These are phyloP conservation scores for Limnephilus rhombicus DNA, from an alignment of 2,888 invertebrate species.

Conservation along the genomic window DNA sequence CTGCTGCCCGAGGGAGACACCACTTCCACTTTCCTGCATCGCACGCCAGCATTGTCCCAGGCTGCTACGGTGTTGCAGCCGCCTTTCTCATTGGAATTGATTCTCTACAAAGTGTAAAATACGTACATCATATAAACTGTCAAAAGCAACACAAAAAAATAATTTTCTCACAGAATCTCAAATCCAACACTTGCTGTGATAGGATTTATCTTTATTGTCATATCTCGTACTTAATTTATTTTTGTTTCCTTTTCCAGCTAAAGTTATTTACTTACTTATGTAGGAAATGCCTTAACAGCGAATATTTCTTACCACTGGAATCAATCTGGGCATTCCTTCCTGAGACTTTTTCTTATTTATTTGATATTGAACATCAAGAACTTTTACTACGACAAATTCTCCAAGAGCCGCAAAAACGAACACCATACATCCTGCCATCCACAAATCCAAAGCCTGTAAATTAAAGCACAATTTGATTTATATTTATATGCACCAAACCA, in stretches of 20 bases:
- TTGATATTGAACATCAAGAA: conserved; percentile 86
- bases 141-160: not conserved
- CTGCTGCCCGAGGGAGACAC: conserved; percentile 71
- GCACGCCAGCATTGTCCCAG: conserved; percentile 80
- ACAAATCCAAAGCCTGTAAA: conserved; percentile 86
- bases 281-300: not conserved
- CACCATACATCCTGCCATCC: conserved; percentile 94
- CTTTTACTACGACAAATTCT: conserved; percentile 91
- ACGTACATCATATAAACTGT: too few relatives aligned
- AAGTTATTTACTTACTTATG: not conserved
- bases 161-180: not conserved
- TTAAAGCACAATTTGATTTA: conserved; percentile 59
- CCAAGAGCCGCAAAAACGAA: conserved; percentile 90
- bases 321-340: conserved; percentile 76
- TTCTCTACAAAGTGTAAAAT: conserved; percentile 73
- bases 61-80: conserved; percentile 82
- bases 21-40: conserved; percentile 79
- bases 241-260: not conserved
- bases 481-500: too few relatives aligned
- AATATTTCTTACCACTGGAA: conserved; percentile 74
- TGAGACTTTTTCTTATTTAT: conserved; percentile 78
- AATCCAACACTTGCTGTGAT: not conserved
- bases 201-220: not conserved
- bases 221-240: too few relatives aligned
- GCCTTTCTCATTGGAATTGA: conserved; percentile 82